These are phyloP conservation scores for Seriola rivoliana DNA, from an alignment of 2,113 vertebrate species.

Conservation along the genomic window DNA sequence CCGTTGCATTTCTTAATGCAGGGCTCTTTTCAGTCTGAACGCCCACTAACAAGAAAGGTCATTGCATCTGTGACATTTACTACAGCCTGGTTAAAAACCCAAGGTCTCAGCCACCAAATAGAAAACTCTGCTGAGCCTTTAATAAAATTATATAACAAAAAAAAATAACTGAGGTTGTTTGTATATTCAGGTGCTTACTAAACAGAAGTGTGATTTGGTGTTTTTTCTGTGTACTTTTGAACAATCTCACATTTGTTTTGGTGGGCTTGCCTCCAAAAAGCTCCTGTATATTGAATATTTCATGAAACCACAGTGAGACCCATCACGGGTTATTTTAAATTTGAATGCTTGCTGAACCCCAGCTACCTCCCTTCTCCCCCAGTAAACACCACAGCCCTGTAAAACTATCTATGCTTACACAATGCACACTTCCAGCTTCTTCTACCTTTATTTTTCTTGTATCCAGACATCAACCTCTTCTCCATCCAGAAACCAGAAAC, in stretches of 20 bases:
- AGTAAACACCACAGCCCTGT: too few species aligned
- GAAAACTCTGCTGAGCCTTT: neutral
- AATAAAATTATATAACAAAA: neutral
- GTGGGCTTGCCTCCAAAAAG: conserved; percentile 35
- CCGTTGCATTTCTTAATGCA: neutral
- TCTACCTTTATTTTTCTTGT: too few species aligned
- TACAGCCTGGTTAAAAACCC: neutral
- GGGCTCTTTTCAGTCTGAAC: neutral
- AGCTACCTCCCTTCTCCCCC: too few species aligned
- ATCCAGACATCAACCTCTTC: too few species aligned
- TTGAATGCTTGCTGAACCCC: conserved; percentile 61
- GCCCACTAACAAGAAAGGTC: neutral
- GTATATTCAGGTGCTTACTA: neutral
- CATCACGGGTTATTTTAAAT: conserved; percentile 70
- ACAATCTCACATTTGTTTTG: conserved; percentile 28
- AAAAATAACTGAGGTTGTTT: neutral
- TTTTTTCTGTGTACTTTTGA: neutral
- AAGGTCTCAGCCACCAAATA: neutral
- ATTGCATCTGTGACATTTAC: neutral
- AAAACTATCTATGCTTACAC: too few species aligned
- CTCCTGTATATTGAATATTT: conserved; percentile 69
- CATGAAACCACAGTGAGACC: conserved; percentile 59
- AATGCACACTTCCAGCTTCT: too few species aligned
- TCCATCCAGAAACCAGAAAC: too few species aligned
- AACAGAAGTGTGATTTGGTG: neutral